Conservation (phyloP, 2,797 vertebrate genomes). For the Telmatherina bonti region DNA sequence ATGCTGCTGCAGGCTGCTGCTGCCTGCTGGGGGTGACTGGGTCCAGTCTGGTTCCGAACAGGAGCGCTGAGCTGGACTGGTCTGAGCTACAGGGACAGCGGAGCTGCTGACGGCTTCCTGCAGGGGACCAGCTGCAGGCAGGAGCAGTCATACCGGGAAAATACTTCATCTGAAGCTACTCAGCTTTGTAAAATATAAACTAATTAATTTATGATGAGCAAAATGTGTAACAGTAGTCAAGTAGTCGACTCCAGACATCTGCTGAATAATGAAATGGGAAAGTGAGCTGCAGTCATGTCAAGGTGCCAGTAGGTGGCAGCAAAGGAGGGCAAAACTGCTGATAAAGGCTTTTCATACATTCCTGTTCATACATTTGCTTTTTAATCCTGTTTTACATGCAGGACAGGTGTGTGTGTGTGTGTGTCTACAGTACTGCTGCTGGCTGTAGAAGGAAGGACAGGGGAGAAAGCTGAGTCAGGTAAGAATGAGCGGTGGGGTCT, state of each 20-base stretch:
- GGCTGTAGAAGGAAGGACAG: conserved; percentile 17
- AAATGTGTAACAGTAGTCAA: neutral
- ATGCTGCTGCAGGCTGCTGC: conserved; percentile 71
- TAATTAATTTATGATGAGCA: neutral
- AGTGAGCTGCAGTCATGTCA: conserved; percentile 30
- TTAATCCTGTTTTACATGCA: neutral
- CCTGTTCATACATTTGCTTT: neutral
- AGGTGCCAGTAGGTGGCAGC: conserved; percentile 65
- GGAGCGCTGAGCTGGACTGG: conserved; percentile 82
- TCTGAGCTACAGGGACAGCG: conserved; percentile 81
- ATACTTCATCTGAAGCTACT: conserved; percentile 5
- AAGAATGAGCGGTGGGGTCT: conserved; percentile 52
- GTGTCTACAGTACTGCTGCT: neutral
- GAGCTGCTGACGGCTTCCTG: conserved; percentile 81
- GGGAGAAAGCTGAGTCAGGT: conserved; percentile 11
- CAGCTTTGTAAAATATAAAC: neutral
- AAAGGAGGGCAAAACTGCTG: conserved; percentile 22
- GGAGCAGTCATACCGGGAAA: conserved; percentile 33
- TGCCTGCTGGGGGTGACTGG: conserved; percentile 78
- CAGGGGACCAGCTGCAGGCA: conserved; percentile 83
- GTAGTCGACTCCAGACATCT: neutral
- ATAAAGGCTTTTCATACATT: neutral
- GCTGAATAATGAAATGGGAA: neutral
- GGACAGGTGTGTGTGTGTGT: neutral
- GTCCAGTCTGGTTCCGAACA: conserved; percentile 79